phyloP scores from a whole-genome alignment of 2,797 vertebrate genomes.

The Adrianichthys oophorus region DNA sequence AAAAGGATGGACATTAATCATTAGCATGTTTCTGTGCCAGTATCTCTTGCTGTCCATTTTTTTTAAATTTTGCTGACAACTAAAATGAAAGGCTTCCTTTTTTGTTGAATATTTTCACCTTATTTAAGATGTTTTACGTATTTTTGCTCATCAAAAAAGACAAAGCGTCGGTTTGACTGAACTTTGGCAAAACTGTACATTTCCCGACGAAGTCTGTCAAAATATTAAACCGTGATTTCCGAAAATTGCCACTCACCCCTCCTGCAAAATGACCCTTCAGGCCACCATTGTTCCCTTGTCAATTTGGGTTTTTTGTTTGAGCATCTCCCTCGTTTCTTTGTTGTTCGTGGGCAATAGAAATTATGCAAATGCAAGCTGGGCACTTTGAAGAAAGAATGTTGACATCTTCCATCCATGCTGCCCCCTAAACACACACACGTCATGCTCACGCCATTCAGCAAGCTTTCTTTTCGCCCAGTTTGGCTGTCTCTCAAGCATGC shows the following conservation, averaged over 20 bases:
- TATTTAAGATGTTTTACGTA: slow-evolving; percentile 28
- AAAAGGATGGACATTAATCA: slow-evolving; percentile 60
- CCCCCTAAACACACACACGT: slow-evolving; percentile 69
- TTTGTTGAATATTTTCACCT: slow-evolving; percentile 31
- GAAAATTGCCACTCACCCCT: slow-evolving; percentile 50
- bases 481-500: slow-evolving; percentile 74
- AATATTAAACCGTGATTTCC: slow-evolving; percentile 67
- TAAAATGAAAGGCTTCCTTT: slow-evolving; percentile 43
- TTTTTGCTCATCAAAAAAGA: slow-evolving; percentile 58
- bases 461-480: slow-evolving; percentile 66
- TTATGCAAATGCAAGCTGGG: slow-evolving; percentile 80
- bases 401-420: slow-evolving; percentile 74
- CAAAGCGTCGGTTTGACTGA: slow-evolving; percentile 57
- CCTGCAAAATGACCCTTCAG: slow-evolving; percentile 76
- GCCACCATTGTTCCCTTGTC: slow-evolving; percentile 79
- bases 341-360: slow-evolving; percentile 67
- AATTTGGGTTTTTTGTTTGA: slow-evolving; percentile 75
- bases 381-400: slow-evolving; percentile 74
- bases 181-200: slow-evolving; percentile 51
- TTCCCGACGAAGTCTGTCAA: slow-evolving; percentile 64
- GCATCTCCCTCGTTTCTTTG: slow-evolving; percentile 75
- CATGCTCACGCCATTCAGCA: slow-evolving; percentile 55
- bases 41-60: slow-evolving; percentile 42
- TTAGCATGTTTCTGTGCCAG: slow-evolving; percentile 25
- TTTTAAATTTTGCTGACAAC: slow-evolving; percentile 23